These are phyloP conservation scores for Zootoca vivipara DNA, from an alignment of 2,113 vertebrate genomes.

Conservation along the genomic window DNA sequence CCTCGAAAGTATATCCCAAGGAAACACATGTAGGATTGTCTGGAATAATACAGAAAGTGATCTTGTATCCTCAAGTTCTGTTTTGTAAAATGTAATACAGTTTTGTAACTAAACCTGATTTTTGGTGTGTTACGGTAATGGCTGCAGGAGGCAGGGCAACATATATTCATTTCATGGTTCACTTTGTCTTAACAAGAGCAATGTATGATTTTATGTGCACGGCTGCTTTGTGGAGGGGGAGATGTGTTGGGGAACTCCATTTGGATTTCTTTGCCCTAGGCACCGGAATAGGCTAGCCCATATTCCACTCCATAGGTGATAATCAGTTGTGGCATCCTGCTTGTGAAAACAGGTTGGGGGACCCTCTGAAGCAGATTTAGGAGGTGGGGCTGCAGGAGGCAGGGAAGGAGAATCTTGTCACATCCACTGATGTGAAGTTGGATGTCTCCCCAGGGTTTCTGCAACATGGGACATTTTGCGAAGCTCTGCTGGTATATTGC, in stretches of 20 bases:
- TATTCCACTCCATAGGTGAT: not conserved
- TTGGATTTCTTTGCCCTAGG: not conserved
- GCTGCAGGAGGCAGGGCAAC: not conserved
- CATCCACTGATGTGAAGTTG: too few relatives aligned
- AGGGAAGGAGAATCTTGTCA: too few relatives aligned
- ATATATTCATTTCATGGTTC: constrained; percentile 9
- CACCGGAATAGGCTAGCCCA: not conserved
- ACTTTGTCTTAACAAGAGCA: constrained; percentile 2
- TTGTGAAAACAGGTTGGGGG: too few relatives aligned
- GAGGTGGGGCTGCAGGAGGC: too few relatives aligned
- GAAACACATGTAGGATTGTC: not conserved
- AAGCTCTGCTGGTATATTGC: not conserved
- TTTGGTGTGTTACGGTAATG: not conserved
- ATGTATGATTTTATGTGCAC: not conserved
- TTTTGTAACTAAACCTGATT: not conserved
- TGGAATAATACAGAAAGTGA: not conserved
- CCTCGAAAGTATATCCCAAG: not conserved
- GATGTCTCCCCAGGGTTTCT: not conserved
- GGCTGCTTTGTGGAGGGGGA: not conserved
- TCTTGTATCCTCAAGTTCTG: not conserved
- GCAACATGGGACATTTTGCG: not conserved
- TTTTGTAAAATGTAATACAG: not conserved
- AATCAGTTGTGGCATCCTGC: too few relatives aligned
- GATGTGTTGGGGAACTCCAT: not conserved
- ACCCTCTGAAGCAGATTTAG: too few relatives aligned